phyloP scores from a whole-genome alignment of 2,113 vertebrate genomes.

The Paramisgurnus dabryanus region DNA sequence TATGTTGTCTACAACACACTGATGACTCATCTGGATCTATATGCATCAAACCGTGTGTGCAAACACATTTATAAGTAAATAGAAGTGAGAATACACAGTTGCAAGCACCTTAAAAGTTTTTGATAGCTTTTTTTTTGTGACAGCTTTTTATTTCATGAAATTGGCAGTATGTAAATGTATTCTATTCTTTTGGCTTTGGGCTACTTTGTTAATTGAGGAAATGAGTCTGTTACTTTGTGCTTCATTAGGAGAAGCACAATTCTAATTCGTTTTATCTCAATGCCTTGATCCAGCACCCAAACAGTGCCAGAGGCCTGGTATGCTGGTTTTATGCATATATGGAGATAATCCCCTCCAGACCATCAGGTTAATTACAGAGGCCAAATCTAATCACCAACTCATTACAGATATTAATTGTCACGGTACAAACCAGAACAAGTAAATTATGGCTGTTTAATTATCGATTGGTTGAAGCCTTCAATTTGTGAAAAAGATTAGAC shows the following conservation, averaged over 20 bases:
- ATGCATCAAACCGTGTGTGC: no score
- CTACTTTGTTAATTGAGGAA: constrained; percentile 38
- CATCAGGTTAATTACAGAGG: constrained; percentile 63
- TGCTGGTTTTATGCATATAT: constrained; percentile 45
- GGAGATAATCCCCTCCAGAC: constrained; percentile 56
- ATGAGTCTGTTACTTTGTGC: constrained; percentile 20
- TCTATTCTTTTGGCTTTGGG: constrained; percentile 19
- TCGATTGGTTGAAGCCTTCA: constrained; percentile 6
- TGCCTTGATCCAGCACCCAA: constrained; percentile 37
- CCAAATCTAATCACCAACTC: constrained; percentile 61
- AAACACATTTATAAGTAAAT: no score
- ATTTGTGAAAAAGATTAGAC: background rate
- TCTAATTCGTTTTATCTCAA: constrained; percentile 43
- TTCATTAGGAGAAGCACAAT: constrained; percentile 38
- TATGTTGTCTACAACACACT: no score
- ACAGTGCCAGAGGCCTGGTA: constrained; percentile 33
- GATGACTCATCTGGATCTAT: no score
- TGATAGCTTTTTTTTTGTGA: constrained; percentile 1
- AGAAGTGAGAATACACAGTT: no score
- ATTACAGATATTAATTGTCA: constrained; percentile 64
- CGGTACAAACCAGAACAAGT: constrained; percentile 38
- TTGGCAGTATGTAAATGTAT: background rate
- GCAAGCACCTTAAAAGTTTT: no score
- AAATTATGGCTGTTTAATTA: constrained; percentile 35
- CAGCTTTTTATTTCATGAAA: background rate